Evolutionary conservation across 2,113 vertebrate genomes (phyloP), one percentile per base, ranked within the genome.

Genomic region (Cynocephalus volans): DNA sequence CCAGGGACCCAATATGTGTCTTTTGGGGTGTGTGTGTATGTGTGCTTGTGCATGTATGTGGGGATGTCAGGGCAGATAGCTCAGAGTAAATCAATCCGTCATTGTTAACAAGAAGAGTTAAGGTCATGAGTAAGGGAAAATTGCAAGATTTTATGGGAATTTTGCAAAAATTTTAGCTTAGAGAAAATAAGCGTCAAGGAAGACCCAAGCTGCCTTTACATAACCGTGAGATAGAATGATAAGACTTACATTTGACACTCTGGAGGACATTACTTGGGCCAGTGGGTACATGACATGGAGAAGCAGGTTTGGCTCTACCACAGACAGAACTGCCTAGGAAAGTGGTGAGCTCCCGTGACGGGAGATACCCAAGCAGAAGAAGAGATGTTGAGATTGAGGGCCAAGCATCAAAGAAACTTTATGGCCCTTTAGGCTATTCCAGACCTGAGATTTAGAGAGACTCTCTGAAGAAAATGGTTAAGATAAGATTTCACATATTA

Each of bases 81-180:
- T 76, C 58, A 73, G 62, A 87, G 21, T 60, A 83, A 83, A 67
- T 65, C 26, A 36, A 33, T 31, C 60, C 54, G 45, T 26, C 60
- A 31, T 28, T 48, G 23, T 31, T 93, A 90, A 93, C 17, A 31
- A 24, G 45, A 72, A 56, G 93, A 76, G 67, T 52, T 64, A 95
- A 72, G 12, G 3, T 69, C 85, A 21, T 56, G 9, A 21, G 7
- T 73, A 84, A 91, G 26, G 14, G 28, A n/a, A 88, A 93, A 70
- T 72, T 67, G n/a, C 5, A 52, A 86, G 70, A n/a, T n/a, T 76
- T 15, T 70, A 82, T 62, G 28, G 82, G 12, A 54, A 64, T 91
- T 83, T 83, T 95, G 26, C 82, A 90, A 95, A 72, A 48, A 21
- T 48, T 90, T 95, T 84, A 88, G 12, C 50, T 70, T 80, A 41